Evolutionary conservation across 2,113 vertebrate species (phyloP).

Genomic region (Paramormyrops kingsleyae): DNA sequence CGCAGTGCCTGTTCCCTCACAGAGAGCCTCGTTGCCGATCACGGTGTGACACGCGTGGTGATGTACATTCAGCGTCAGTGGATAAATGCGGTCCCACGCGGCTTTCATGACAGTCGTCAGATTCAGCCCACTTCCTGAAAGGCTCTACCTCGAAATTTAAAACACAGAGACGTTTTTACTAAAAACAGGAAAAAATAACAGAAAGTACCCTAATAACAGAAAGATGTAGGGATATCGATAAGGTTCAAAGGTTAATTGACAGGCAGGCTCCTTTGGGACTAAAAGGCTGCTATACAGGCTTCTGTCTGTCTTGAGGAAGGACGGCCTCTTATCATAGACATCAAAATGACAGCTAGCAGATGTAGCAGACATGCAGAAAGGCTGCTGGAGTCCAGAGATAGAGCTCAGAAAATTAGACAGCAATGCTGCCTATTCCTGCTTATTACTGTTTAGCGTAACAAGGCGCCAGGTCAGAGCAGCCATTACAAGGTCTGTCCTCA

Average conservation of each 20-base stretch:
- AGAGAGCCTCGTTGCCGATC: neutral
- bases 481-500: neutral
- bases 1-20: neutral
- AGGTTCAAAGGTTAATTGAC: neutral
- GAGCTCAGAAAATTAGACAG: neutral
- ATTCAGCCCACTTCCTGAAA: neutral
- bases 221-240: constrained; percentile 27
- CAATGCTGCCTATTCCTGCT: neutral
- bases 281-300: neutral
- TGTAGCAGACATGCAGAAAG: neutral
- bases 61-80: neutral
- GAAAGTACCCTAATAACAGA: constrained; percentile 35
- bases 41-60: too few relatives aligned
- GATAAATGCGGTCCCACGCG: neutral
- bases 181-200: constrained; percentile 17
- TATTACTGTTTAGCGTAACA: neutral
- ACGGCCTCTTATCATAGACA: neutral
- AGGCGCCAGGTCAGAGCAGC: neutral
- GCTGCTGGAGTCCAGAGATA: neutral
- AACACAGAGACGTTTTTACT: constrained; percentile 2
- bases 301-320: neutral
- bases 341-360: neutral
- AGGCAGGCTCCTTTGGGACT: neutral
- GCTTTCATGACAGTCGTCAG: neutral
- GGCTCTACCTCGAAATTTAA: neutral